Evolutionary conservation across 2,113 vertebrate species (phyloP).

Genomic region (Tachysurus fulvidraco): DNA sequence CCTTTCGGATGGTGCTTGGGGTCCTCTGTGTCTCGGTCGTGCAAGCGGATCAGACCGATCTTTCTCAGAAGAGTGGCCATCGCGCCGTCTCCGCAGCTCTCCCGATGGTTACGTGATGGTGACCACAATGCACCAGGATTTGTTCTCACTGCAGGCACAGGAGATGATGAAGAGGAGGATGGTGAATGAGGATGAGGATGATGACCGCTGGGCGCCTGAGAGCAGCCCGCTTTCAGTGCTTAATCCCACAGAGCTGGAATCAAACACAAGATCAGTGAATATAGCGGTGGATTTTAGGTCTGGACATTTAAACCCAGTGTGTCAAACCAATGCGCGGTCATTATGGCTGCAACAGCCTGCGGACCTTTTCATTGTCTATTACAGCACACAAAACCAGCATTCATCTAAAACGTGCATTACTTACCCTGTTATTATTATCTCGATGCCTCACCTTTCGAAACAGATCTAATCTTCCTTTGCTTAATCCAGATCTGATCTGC

Average conservation of each 20-base stretch:
- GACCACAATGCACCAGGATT: constrained; percentile 63
- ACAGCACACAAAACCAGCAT: background rate
- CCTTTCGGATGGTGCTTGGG: constrained; percentile 92
- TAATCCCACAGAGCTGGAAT: constrained; percentile 59
- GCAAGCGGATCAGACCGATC: constrained; percentile 95
- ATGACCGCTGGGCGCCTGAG: constrained; percentile 58
- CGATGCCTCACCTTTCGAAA: background rate
- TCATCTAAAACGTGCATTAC: background rate
- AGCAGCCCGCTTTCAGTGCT: constrained; percentile 66
- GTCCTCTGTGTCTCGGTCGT: constrained; percentile 95
- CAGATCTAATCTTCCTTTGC: background rate
- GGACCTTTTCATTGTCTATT: constrained; percentile 15
- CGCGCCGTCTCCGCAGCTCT: constrained; percentile 54
- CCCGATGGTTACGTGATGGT: constrained; percentile 40
- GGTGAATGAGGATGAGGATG: constrained; percentile 7
- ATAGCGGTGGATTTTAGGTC: background rate
- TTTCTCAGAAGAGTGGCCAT: constrained; percentile 98
- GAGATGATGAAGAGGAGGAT: constrained; percentile 37
- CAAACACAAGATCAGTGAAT: constrained; percentile 29
- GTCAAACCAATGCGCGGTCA: constrained; percentile 9
- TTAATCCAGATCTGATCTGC: constrained; percentile 48
- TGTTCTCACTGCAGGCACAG: constrained; percentile 69
- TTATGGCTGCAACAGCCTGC: constrained; percentile 21
- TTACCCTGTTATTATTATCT: background rate
- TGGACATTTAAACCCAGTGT: constrained; percentile 17